Evolutionary conservation across 2,113 vertebrate species (phyloP), one percentile per base, ranked within the genome.

Genomic region (Penelope pileata): DNA sequence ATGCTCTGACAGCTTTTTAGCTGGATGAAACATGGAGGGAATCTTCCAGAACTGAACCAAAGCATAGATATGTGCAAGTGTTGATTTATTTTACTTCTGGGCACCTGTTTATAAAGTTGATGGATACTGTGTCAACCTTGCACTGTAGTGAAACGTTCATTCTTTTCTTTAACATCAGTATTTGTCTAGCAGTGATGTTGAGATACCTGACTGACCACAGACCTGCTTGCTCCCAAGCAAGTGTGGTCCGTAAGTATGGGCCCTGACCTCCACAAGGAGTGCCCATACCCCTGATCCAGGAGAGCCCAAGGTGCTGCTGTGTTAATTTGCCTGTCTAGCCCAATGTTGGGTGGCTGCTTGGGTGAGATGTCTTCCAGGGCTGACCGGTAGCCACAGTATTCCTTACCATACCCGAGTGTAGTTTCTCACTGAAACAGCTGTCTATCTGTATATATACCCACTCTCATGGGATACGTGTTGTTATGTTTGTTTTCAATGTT

Each of bases 281-380:
- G 9, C 58, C 21, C 82, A 0, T 0, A 12, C 16, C 10, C 9
- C 16, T 53, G 21, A 64, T 68, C 38, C 30, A 72, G 48, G 38
- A 62, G 67, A 67, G 24, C 29, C 68, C 8, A 56, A 40, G 11
- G 29, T 80, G 27, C 51, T 83, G 4, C 64, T 69, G 63, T 0
- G 0, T 64, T 76, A 50, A 38, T 83, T 89, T 89, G 27, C 7
- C 53, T 48, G 30, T 80, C 56, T 45, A 63, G 12, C 43, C 32
- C 3, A 2, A 83, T 32, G 27, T 1, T 69, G 36, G 19, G 26
- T 47, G 77, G 38, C 64, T 87, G 26, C 36, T 13, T 77, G n/a
- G 29, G n/a, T 73, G 17, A 47, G 10, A 53, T 9, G 3, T 60
- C 50, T 89, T 73, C 48, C 19, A 60, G 14, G 47, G 29, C 12